Evolutionary conservation across 2,113 vertebrate species (phyloP), one percentile per base, ranked within the genome.

Genomic region (Centropus unirufus): DNA sequence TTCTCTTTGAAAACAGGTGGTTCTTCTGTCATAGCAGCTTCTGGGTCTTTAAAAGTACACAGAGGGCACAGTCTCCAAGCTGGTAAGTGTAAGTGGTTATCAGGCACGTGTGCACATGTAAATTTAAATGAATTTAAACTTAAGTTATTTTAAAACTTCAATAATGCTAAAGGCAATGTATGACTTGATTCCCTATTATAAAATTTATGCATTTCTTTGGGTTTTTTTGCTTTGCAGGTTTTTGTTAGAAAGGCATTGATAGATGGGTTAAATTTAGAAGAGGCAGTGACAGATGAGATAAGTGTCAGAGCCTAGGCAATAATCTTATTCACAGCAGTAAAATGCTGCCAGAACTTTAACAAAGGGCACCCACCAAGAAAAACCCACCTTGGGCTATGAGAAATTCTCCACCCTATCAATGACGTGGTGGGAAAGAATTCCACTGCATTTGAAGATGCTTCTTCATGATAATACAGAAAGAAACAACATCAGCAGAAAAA

Each of bases 191-290:
- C 68, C 23, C 75, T 93, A 24, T 74, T 94, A 23, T 88, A 68
- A 92, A 64, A 36, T 62, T 85, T 83, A 39, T 0, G 3, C 83
- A 64, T 94, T 88, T 93, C 76, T 86, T 92, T 81, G 73, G 49
- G 13, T 14, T 77, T 95, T 86, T 87, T 91, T 83, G 66, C 62
- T 84, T 77, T 63, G 63, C 81, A 57, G 55, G 36, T 72, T 96
- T 93, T 83, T 96, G 64, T 90, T 92, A 96, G 73, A 95, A 86
- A 95, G 72, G 49, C 95, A 81, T 44, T 95, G 96, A 95, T 90
- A 96, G 90, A 90, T 96, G 92, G 85, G 93, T 86, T 96, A 95
- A 94, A 85, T 94, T 96, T 97, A 86, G 87, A 88, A 96, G 89
- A 96, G 24, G 62, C 73, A 92, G 40, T 94, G 94, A 95, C 92